These are phyloP conservation scores for Chymomyza costata DNA, from an alignment of 1,140 invertebrate genomes.

Conservation along the genomic window DNA sequence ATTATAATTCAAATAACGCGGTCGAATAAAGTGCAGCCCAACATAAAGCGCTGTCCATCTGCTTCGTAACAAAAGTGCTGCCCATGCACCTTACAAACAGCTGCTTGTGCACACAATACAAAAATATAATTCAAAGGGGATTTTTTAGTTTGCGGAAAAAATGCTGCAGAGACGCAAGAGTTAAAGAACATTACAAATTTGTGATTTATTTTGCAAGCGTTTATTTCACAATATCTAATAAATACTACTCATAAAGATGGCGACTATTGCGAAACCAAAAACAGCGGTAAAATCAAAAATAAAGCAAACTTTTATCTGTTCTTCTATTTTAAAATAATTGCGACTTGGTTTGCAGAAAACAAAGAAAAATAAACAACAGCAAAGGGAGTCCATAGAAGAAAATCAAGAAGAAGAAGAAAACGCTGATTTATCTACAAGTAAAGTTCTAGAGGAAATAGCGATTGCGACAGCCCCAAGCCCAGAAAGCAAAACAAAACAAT, in stretches of 20 bases:
- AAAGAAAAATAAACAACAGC: constrained; percentile 23
- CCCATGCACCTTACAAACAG: constrained; percentile 8
- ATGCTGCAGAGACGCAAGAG: constrained; percentile 17
- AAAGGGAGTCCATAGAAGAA: constrained; percentile 8
- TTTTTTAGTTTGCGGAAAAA: constrained; percentile 30
- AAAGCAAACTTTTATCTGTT: background rate
- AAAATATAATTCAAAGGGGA: constrained; percentile 35
- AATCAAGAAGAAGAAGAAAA: constrained; percentile 30
- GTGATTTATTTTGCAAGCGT: too few relatives aligned
- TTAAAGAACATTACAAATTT: too few relatives aligned
- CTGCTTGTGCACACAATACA: constrained; percentile 5
- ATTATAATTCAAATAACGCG: too few relatives aligned
- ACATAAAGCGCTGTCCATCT: constrained; percentile 5
- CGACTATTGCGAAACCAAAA: constrained; percentile 64
- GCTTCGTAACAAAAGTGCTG: constrained; percentile 12
- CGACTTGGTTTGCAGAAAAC: constrained; percentile 41
- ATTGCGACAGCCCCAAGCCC: background rate
- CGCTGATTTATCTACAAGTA: constrained; percentile 62
- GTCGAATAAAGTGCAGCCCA: constrained; percentile 17
- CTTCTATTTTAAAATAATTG: background rate
- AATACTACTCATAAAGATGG: constrained; percentile 25
- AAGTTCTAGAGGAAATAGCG: background rate
- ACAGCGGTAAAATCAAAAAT: constrained; percentile 47
- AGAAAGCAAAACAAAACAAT: constrained; percentile 34
- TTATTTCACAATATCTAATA: too few relatives aligned